Base-by-base conservation (phyloP, 2,113 vertebrate species). In the Rafetus swinhoei region DNA sequence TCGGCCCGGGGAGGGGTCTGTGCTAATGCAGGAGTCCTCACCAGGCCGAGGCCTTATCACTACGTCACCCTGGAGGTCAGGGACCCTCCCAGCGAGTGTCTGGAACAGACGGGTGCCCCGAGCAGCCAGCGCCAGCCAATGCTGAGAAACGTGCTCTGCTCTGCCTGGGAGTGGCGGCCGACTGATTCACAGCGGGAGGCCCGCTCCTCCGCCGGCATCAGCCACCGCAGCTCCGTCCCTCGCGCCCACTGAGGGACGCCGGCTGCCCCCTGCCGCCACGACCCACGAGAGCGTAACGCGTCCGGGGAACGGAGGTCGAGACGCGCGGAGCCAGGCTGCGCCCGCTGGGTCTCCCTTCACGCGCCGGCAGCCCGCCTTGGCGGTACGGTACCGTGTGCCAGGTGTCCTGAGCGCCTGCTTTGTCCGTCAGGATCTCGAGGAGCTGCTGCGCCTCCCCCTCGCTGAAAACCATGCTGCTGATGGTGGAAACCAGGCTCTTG, bases 401-500 rank as follows among this genome's bases (percentile, higher is more conserved):
- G 50, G 98, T 98, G 91, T 99, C 99, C 94, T 99, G 99, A 87
- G 98, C 96, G 83, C 99, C 99, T 0, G 97, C 96, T 95, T 99
- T 99, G 95, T 99, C 99, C 0, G 99, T 98, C 55, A 99, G 98
- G 96, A 99, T 99, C 97, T 99, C 99, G 1, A 99, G 99, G 94
- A 99, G 98, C 81, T 97, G 98, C 88, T 99, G 99, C 35, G 98
- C 98, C 94, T 99, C 99, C 1, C 98, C 98, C 93, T 99, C 99
- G 2, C 96, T 99, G 97, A 99, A 99, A 53, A 98, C 98, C 99
- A 98, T 99, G 97, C 97, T 99, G 93, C 98, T 98, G 82, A 99
- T 82, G 0, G 98, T 98, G 85, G 99, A 99, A 81, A 99, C 97
- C 6, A 99, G 97, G 0, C 98, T 98, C 97, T 99, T 99, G 97